Evolutionary conservation across 2,888 invertebrate genomes (phyloP).

Genomic region (Loripinus fragilis): DNA sequence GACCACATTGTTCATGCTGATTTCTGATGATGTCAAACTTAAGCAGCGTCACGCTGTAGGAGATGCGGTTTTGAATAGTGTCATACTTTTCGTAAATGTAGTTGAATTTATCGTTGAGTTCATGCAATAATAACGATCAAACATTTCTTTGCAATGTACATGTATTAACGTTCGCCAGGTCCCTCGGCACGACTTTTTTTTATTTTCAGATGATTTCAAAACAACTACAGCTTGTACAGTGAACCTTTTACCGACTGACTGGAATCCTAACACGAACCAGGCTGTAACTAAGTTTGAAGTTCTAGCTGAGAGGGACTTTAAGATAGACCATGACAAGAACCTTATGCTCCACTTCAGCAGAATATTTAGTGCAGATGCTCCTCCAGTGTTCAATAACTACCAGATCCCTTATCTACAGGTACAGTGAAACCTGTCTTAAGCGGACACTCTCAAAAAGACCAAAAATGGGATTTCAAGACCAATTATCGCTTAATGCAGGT

Average conservation of each 20-base stretch:
- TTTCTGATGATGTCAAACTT: too few species aligned
- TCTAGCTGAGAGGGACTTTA: conserved; percentile 50
- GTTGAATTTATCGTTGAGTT: background rate
- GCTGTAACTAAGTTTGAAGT: conserved; percentile 48
- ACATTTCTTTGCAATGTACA: background rate
- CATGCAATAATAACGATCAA: background rate
- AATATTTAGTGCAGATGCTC: conserved; percentile 41
- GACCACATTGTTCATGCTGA: too few species aligned
- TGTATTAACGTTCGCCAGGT: background rate
- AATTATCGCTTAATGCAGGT: too few species aligned
- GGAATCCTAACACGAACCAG: conserved; percentile 44
- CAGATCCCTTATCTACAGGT: conserved; percentile 47
- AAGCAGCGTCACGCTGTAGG: too few species aligned
- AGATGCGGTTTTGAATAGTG: background rate
- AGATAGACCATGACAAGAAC: conserved; percentile 37
- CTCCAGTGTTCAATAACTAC: conserved; percentile 43
- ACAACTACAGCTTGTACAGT: conserved; percentile 35
- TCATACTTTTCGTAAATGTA: background rate
- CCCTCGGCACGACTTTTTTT: too few species aligned
- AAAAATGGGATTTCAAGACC: too few species aligned
- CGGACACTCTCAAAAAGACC: too few species aligned
- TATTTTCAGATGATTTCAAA: conserved; percentile 15
- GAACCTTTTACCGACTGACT: conserved; percentile 31
- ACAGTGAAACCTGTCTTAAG: too few species aligned
- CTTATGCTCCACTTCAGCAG: conserved; percentile 46